Conservation (phyloP, 2,113 vertebrate species). For the Felis catus region F.catus_Fca126_mat1.0 CM031411.1:105572001-105572500, state of each 20-base stretch:
- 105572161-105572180: background rate
- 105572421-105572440: background rate
- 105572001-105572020: background rate
- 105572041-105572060: background rate
- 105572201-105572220: background rate
- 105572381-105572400: background rate
- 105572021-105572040: background rate
- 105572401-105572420: background rate
- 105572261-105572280: background rate
- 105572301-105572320: background rate
- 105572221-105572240: background rate
- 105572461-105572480: background rate
- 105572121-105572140: background rate
- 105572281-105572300: background rate
- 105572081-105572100: background rate
- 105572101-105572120: background rate
- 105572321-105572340: background rate
- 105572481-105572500: background rate
- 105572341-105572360: background rate
- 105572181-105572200: background rate
- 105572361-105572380: background rate
- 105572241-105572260: background rate
- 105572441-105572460: background rate
- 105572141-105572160: background rate
- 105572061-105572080: background rate